phyloP scores from a whole-genome alignment of 2,888 invertebrate species.

The Actias luna region DNA sequence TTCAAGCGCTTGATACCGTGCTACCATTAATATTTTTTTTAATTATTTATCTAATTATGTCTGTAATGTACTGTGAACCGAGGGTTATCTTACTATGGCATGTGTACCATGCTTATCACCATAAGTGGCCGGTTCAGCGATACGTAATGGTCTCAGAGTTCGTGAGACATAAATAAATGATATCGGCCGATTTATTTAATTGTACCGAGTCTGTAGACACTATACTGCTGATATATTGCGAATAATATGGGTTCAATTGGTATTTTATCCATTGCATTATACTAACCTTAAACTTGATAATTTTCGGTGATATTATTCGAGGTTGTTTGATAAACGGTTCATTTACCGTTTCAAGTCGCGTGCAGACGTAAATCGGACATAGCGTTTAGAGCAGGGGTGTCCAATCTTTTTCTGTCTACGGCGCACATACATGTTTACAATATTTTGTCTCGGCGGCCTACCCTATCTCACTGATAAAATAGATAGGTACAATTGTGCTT shows the following conservation, averaged over 20 bases:
- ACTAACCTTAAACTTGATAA: slow-evolving; percentile 7
- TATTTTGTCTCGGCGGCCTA: too few species aligned
- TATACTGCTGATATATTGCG: neutral
- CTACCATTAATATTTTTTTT: neutral
- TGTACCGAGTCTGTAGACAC: neutral
- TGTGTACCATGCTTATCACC: slow-evolving; percentile 41
- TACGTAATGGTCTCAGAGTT: slow-evolving; percentile 16
- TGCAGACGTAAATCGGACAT: neutral
- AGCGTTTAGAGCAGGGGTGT: neutral
- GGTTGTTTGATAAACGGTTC: slow-evolving; percentile 3
- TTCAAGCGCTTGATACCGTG: neutral
- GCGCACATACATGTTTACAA: too few species aligned
- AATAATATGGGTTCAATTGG: slow-evolving; percentile 22
- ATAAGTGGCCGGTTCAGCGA: slow-evolving; percentile 18
- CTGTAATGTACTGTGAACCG: slow-evolving; percentile 28
- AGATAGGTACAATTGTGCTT: too few species aligned
- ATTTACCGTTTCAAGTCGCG: neutral
- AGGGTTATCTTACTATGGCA: slow-evolving; percentile 39
- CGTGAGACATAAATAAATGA: slow-evolving; percentile 31
- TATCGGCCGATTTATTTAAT: slow-evolving; percentile 21
- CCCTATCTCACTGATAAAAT: too few species aligned
- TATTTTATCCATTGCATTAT: slow-evolving; percentile 5
- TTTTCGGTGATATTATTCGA: slow-evolving; percentile 2
- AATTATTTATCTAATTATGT: slow-evolving; percentile 8
- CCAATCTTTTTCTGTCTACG: too few species aligned